These are phyloP conservation scores for Nematopogon swammerdamellus DNA, from an alignment of 2,888 invertebrate genomes.

Conservation along the genomic window DNA sequence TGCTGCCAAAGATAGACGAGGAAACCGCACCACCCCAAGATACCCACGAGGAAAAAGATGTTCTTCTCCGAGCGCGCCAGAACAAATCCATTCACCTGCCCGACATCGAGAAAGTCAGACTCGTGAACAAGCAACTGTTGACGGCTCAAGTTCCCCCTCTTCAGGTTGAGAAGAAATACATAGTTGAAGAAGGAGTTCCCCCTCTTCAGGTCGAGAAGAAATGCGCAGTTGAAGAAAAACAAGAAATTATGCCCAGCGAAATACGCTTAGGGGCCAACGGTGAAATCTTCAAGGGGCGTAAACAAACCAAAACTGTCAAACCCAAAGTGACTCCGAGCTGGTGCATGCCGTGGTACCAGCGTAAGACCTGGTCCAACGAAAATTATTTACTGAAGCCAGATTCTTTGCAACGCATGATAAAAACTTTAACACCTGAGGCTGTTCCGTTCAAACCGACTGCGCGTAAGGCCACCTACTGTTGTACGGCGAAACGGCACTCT, in stretches of 20 bases:
- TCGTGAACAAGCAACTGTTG: conserved; percentile 30
- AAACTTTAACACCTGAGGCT: not conserved
- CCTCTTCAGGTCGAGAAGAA: too few species aligned
- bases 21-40: too few species aligned
- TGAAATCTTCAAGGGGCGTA: too few species aligned
- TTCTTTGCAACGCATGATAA: not conserved
- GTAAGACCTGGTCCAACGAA: not conserved
- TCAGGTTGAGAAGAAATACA: conserved; percentile 5
- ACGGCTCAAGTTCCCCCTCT: conserved; percentile 37
- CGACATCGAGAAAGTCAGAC: conserved; percentile 28
- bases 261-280: too few species aligned
- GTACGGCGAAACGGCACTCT: not conserved
- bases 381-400: not conserved
- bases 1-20: conserved; percentile 1
- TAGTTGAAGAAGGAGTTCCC: too few species aligned
- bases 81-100: conserved; percentile 29
- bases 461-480: not conserved
- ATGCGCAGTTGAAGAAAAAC: too few species aligned
- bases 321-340: too few species aligned
- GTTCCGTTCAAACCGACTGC: not conserved
- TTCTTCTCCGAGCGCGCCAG: conserved; percentile 19
- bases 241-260: too few species aligned
- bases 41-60: conserved; percentile 6
- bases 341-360: not conserved
- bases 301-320: too few species aligned